phyloP scores from a whole-genome alignment of 2,113 vertebrate species.

The Electrona antarctica region DNA sequence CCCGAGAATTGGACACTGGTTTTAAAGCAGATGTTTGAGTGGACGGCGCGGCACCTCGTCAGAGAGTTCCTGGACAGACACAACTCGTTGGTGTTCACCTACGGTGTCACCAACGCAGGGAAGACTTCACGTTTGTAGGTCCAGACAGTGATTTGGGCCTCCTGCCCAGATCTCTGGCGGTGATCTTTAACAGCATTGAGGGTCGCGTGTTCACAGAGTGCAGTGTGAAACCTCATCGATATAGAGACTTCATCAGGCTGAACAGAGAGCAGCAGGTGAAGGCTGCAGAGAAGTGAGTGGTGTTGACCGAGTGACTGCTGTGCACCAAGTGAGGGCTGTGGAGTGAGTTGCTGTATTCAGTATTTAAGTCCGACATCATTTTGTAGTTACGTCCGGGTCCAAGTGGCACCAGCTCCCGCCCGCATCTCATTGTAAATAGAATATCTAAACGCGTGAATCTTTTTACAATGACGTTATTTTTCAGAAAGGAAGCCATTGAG shows the following conservation, averaged over 20 bases:
- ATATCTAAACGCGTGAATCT: no score
- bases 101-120: slow-evolving; percentile 93
- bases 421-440: no score
- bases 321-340: no score
- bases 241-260: slow-evolving; percentile 83
- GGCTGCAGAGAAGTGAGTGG: no score
- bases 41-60: slow-evolving; percentile 83
- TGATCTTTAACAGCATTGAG: slow-evolving; percentile 86
- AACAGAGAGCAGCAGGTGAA: slow-evolving; percentile 83
- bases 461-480: no score
- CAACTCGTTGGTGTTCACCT: slow-evolving; percentile 92
- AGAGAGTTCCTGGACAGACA: slow-evolving; percentile 87
- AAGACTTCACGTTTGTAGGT: slow-evolving; percentile 97
- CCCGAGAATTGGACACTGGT: slow-evolving; percentile 88
- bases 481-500: no score
- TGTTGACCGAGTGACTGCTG: no score
- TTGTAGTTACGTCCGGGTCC: no score
- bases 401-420: no score
- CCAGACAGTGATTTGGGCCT: slow-evolving; percentile 86
- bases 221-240: slow-evolving; percentile 89
- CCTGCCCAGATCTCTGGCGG: slow-evolving; percentile 86
- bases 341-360: no score
- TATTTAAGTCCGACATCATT: no score
- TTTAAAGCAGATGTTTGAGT: slow-evolving; percentile 89
- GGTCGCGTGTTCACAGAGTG: slow-evolving; percentile 79